Percentiles rank a stretch among this genome's conserved stretches.
phyloP scores from a whole-genome alignment of 2,113 vertebrate species.

The Cervus canadensis region DNA sequence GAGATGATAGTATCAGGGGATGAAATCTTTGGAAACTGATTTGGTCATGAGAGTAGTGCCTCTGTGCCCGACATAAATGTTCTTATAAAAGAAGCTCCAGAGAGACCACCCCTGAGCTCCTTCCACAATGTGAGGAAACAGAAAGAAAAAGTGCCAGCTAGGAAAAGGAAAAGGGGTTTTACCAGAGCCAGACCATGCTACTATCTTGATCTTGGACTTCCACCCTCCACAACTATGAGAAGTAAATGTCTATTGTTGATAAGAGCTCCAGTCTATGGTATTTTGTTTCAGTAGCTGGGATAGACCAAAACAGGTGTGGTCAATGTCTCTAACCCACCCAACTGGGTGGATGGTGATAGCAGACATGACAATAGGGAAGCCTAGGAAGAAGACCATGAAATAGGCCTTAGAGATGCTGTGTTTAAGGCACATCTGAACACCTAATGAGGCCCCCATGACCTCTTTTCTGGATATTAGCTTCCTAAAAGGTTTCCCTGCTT shows the following conservation, averaged over 20 bases:
- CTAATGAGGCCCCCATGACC: background rate
- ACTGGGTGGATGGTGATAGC: background rate
- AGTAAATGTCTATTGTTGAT: background rate
- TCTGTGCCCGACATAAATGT: background rate
- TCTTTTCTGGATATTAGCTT: background rate
- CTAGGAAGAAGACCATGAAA: background rate
- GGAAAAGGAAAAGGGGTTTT: background rate
- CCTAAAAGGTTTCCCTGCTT: background rate
- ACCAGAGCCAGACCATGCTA: background rate
- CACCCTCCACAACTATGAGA: background rate
- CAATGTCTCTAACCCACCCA: background rate
- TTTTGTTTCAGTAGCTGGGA: background rate
- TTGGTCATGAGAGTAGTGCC: background rate
- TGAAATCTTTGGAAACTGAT: background rate
- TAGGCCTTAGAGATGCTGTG: background rate
- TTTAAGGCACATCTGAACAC: background rate
- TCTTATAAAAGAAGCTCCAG: background rate
- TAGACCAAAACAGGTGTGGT: background rate
- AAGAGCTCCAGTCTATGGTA: background rate
- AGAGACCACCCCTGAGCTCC: background rate
- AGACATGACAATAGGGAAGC: background rate
- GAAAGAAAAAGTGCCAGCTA: background rate
- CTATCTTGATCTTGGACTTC: background rate
- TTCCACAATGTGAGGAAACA: background rate
- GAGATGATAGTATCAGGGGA: background rate